Conservation (phyloP, 2,113 vertebrate genomes). For the Empidonax traillii region DNA sequence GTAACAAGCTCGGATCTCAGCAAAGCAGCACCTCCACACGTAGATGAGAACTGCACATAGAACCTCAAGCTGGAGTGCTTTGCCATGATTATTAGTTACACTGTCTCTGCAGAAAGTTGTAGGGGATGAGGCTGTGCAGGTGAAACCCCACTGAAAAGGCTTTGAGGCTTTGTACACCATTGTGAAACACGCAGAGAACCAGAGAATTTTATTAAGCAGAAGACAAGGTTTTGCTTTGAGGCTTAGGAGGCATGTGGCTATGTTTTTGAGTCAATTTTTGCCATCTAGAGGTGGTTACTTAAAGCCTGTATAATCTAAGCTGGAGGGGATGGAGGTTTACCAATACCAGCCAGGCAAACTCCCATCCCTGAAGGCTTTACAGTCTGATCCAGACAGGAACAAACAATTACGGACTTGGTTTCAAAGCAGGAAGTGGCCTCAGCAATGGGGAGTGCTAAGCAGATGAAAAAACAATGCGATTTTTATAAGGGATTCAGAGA, state of each 20-base stretch:
- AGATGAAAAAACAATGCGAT: slow-evolving; percentile 6
- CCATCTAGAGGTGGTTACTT: neutral
- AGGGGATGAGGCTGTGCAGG: neutral
- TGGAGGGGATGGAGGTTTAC: slow-evolving; percentile 28
- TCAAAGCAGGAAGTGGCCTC: slow-evolving; percentile 30
- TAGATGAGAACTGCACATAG: neutral
- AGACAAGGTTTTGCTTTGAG: neutral
- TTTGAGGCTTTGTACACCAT: neutral
- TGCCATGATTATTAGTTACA: neutral
- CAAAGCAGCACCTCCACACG: neutral
- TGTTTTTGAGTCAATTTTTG: neutral
- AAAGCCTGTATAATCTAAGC: neutral
- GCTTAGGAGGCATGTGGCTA: neutral
- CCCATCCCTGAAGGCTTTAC: slow-evolving; percentile 30
- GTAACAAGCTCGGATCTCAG: neutral
- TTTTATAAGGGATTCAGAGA: neutral
- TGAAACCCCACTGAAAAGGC: neutral
- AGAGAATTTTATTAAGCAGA: neutral
- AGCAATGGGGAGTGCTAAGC: neutral
- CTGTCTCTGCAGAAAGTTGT: neutral
- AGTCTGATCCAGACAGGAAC: slow-evolving; percentile 26
- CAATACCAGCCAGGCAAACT: neutral
- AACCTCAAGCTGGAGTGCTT: neutral
- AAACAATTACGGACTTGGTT: slow-evolving; percentile 28
- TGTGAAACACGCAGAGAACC: accelerated